Evolutionary conservation across 1,140 invertebrate genomes (phyloP).

Genomic region (Dufourea novaeangliae): DNA sequence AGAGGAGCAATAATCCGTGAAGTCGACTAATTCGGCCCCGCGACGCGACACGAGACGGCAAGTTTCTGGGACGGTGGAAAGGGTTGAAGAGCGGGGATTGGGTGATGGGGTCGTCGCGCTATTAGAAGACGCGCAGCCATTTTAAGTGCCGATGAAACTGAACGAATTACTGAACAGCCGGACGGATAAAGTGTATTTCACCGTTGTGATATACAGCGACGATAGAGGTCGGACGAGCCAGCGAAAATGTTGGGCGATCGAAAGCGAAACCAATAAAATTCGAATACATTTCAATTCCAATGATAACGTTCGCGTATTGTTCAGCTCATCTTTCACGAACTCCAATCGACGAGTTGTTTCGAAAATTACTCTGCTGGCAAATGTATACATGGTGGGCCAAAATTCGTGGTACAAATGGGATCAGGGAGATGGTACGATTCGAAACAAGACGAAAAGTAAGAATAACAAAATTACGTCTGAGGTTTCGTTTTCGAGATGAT

Average conservation of each 20-base stretch:
- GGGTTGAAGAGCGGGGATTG: too few relatives aligned
- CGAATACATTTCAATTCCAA: constrained; percentile 18
- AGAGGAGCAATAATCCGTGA: constrained; percentile 42
- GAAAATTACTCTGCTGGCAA: not conserved
- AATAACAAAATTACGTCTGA: too few relatives aligned
- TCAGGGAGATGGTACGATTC: too few relatives aligned
- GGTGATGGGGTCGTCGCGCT: too few relatives aligned
- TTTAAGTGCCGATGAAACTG: not conserved
- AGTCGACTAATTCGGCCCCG: constrained; percentile 27
- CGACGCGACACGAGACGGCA: constrained; percentile 5
- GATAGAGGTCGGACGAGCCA: not conserved
- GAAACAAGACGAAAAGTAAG: too few relatives aligned
- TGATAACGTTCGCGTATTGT: not conserved
- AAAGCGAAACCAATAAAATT: not conserved
- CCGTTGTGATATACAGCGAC: not conserved
- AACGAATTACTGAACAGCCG: not conserved
- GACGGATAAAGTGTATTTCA: not conserved
- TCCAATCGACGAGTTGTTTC: not conserved
- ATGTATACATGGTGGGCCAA: too few relatives aligned
- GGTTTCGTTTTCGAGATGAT: too few relatives aligned
- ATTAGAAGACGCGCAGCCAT: not conserved
- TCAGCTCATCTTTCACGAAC: not conserved
- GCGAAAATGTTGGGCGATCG: not conserved
- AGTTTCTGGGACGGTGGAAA: constrained; percentile 24
- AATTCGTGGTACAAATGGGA: too few relatives aligned